Evolutionary conservation across 2,797 vertebrate genomes (phyloP), one percentile per base, ranked within the genome.

Genomic region (Manis javanica): DNA sequence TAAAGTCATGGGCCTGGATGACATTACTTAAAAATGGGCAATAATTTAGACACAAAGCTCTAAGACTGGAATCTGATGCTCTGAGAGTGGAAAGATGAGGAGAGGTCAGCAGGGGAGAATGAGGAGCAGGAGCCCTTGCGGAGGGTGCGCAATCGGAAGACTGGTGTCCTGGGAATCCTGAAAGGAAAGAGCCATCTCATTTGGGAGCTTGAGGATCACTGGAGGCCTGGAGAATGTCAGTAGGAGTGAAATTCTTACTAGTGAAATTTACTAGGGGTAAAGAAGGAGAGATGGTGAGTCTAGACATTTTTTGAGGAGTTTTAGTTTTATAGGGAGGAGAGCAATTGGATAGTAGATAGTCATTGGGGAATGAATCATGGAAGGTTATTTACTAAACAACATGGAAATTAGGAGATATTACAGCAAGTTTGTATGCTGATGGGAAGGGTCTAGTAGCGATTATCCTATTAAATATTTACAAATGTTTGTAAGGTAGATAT

Each of bases 141-240:
- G 7, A 29, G 13, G 2, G 24, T 31, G 10, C 9, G 2, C 6
- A 46, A 8, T 42, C 10, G 53, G 64, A 53, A 78, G 37, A 59
- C 29, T 8, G 2, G 23, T 9, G 75, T 71, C 31, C 14, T 39
- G 66, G 29, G 71, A 64, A 49, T 69, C 18, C 51, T 1, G 3
- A 34, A 61, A 59, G 64, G 29, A 68, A 75, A 86, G 4, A 1
- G 4, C 14, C 26, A 7, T 3, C 29, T 6, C 12, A 5, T 5
- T 5, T 12, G 21, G 23, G 63, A 12, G 18, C 1, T 5, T 4
- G 15, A 72, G 14, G 34, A 21, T 14, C 4, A 0, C 0, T 18
- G 39, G 10, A 81, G 51, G n/a, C 31, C 12, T 26, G 24, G 5
- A 46, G 34, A 31, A 57, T 3, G 23, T 31, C 1, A 7, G 15